Base-by-base conservation (phyloP, 2,797 vertebrate genomes). In the Poecilia gillii region DNA sequence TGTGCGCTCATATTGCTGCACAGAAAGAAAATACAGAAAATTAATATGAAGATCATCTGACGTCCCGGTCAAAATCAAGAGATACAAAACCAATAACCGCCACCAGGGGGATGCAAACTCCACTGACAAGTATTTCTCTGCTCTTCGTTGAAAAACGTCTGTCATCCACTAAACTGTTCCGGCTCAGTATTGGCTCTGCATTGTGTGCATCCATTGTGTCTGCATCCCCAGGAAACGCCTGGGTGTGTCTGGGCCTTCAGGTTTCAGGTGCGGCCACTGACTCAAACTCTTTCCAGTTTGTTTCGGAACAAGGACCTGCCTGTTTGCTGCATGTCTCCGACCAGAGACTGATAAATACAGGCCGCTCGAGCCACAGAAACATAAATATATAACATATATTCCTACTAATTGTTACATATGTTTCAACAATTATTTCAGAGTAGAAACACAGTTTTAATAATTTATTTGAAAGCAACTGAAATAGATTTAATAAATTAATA, bases 1-100 rank as follows among this genome's bases (percentile, higher is more conserved):
- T 0, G 72, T 51, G 43, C 0, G 74, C 72, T 92, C 93, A 94
- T 95, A 73, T 57, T 91, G 81, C 88, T 92, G 55, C 41, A 82
- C 5, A 87, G 45, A 85, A 28, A 77, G 18, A 76, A 23, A 43
- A 51, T 2, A 25, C 1, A 53, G 0, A 6, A 23, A 73, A 57
- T 47, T 6, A 36, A n/a, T 36, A 64, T 14, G n/a, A 70, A 55
- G 20, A 9, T 6, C n/a, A 5, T 1, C 7, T 75, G 46, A 47
- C 1, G 14, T 47, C 14, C 14, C 4, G 16, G 46, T 47, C 49
- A 51, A 23, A 51, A 23, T 51, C 55, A 51, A 23, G 33, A 25
- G 16, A 11, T 31, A 47, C 6, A 5, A 53, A 66, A 25, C 46
- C 73, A 25, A 25, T 49, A 76, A 31, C 5, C 31, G 33, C 82